Evolutionary conservation across 2,797 vertebrate genomes (phyloP).

Genomic region (Malurus splendens): DNA sequence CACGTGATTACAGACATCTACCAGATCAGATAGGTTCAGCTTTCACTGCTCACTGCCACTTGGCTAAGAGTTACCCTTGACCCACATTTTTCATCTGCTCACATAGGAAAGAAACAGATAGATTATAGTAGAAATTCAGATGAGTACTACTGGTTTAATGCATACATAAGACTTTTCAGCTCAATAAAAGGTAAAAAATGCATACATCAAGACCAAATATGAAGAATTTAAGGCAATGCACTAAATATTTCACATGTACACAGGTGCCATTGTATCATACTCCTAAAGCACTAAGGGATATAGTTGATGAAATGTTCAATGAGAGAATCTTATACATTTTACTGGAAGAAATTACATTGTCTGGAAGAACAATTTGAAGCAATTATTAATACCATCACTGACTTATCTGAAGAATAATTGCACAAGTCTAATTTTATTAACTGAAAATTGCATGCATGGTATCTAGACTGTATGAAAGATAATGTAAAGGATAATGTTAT

Average conservation of each 20-base stretch:
- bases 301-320: slow-evolving; percentile 19
- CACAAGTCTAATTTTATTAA: slow-evolving; percentile 17
- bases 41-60: slow-evolving; percentile 10
- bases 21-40: slow-evolving; percentile 17
- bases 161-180: not conserved
- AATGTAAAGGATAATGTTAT: not conserved
- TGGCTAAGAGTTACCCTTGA: slow-evolving; percentile 32
- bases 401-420: slow-evolving; percentile 26
- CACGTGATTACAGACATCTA: slow-evolving; percentile 16
- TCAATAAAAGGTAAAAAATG: not conserved
- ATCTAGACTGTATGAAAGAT: not conserved
- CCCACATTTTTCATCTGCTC: slow-evolving; percentile 26
- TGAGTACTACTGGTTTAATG: not conserved
- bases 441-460: not conserved
- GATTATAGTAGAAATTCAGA: not conserved
- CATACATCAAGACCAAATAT: not conserved
- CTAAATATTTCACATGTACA: not conserved
- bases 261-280: not conserved
- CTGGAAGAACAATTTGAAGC: slow-evolving; percentile 17
- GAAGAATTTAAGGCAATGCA: not conserved
- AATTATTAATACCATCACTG: slow-evolving; percentile 24
- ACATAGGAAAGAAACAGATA: not conserved
- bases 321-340: slow-evolving; percentile 31
- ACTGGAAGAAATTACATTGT: slow-evolving; percentile 11
- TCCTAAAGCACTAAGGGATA: not conserved